Evolutionary conservation across 2,888 invertebrate species (phyloP), one percentile per base, ranked within the genome.

Genomic region (Rotaria socialis): DNA sequence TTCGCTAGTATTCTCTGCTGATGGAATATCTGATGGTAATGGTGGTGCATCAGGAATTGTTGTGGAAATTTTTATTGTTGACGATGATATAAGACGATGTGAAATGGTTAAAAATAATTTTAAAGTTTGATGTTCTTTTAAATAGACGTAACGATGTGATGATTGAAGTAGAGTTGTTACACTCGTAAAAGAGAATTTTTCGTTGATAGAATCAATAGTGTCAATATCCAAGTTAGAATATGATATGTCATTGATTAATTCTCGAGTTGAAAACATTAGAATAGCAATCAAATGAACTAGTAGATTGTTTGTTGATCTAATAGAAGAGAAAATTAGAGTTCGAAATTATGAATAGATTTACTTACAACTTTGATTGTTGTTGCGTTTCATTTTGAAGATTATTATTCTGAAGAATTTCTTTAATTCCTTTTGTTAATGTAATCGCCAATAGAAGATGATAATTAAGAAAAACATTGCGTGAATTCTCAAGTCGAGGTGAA

Each of bases 371-470:
- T 16, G 67, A 5, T 27, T 43, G 47, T 80, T 80, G 80, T 43
- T 22, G 24, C 8, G 10, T 47, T 47, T 80, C 47, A n/a, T 80
- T 80, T 80, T 24, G 24, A 11, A 11, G 50, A 50, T 50, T 8
- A 41, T 80, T 24, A 43, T 80, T 43, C 14, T 35, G 35, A n/a
- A 75, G n/a, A 24, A 80, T 80, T 80, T 80, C 47, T 80, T 80
- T 41, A 7, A 47, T 43, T 47, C 80, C 80, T 80, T 80, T 80
- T 80, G 80, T 80, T 47, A 80, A 47, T 47, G n/a, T n/a, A 47
- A 80, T 14, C n/a, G 80, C 47, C n/a, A 80, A 47, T 80, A 80
- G 4, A 47, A 80, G 80, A 47, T 80, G 80, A 80, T 80, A 80
- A 80, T 80, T 80, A 10, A 80, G n/a, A 80, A 47, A 80, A 80